phyloP scores from a whole-genome alignment of 92 coral and sea anemone species.

The Actinernus sp. region DNA sequence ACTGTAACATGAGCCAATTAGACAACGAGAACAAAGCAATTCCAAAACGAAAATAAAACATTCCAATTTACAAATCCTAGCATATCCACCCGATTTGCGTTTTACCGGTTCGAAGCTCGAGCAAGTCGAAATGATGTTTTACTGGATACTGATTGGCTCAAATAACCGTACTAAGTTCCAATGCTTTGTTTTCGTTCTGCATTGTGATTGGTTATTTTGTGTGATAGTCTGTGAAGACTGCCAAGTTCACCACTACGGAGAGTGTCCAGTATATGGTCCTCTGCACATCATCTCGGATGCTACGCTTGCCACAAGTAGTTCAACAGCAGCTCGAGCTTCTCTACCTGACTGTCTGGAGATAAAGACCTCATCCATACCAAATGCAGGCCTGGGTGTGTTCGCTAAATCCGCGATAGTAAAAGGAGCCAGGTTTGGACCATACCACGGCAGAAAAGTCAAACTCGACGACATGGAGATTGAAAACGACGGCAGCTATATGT shows the following conservation, averaged over 20 bases:
- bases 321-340: constrained; percentile 52
- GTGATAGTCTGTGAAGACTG: constrained; percentile 79
- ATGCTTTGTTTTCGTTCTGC: background rate
- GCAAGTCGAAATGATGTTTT: no score
- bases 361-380: constrained; percentile 61
- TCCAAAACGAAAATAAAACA: no score
- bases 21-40: no score
- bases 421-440: constrained; percentile 74
- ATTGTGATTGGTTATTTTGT: no score
- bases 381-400: constrained; percentile 83
- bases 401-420: constrained; percentile 35
- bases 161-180: no score
- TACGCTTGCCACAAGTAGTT: background rate
- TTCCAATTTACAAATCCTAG: no score
- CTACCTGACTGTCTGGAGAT: constrained; percentile 59
- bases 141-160: no score
- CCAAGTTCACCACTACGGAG: constrained; percentile 75
- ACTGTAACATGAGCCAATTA: no score
- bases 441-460: constrained; percentile 61
- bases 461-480: constrained; percentile 23
- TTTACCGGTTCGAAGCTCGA: no score
- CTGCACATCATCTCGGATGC: constrained; percentile 51
- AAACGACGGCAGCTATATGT: constrained; percentile 72
- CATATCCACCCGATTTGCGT: no score
- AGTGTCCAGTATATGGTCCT: constrained; percentile 76